Conservation (phyloP, 2,888 invertebrate genomes). For the Nemoura dubitans region DNA sequence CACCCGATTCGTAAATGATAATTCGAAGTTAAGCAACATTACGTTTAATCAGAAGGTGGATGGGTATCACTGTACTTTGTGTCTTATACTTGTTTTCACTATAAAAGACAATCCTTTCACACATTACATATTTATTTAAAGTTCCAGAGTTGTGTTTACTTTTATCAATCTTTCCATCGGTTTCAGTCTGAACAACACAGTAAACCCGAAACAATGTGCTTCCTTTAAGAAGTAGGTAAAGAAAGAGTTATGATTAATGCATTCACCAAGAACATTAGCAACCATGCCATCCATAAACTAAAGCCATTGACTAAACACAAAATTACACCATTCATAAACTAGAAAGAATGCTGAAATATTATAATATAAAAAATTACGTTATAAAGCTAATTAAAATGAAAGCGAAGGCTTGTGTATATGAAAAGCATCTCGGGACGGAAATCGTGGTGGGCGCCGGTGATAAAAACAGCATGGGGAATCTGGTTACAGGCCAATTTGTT, state of each 20-base stretch:
- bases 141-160: no score
- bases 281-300: background rate
- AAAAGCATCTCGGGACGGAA: background rate
- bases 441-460: constrained; percentile 12
- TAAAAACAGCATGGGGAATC: background rate
- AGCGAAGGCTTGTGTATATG: background rate
- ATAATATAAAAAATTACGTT: constrained; percentile 12
- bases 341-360: background rate
- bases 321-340: background rate
- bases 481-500: background rate
- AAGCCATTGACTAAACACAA: background rate
- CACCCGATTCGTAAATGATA: no score
- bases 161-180: no score
- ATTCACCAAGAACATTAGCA: background rate
- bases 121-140: no score
- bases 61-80: background rate
- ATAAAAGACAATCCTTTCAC: background rate
- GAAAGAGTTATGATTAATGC: background rate
- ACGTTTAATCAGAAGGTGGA: background rate
- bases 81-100: background rate
- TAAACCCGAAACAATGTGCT: background rate
- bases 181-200: background rate
- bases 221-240: background rate
- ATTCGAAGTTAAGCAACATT: background rate
- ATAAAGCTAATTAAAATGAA: constrained; percentile 12